These are phyloP conservation scores for Mythimna pallens DNA, from an alignment of 2,888 invertebrate species.

Conservation along the genomic window DNA sequence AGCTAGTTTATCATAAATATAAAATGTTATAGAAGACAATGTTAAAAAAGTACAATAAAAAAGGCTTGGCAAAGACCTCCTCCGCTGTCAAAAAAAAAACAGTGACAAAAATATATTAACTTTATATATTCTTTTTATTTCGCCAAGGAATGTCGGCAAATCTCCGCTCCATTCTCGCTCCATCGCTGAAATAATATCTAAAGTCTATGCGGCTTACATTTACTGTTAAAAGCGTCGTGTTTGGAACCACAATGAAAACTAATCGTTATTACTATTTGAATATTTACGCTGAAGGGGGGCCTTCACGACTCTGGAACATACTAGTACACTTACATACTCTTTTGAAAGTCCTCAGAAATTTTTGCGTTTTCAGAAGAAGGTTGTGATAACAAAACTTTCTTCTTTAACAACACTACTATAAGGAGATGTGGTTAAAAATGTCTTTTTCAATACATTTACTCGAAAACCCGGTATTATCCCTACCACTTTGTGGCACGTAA, in stretches of 20 bases:
- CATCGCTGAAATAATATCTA: constrained; percentile 15
- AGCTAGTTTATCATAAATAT: too few species aligned
- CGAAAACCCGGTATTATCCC: too few species aligned
- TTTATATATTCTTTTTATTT: not conserved
- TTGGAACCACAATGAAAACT: constrained; percentile 51
- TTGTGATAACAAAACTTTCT: too few species aligned
- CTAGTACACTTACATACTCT: not conserved
- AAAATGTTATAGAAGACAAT: too few species aligned
- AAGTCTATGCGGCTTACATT: constrained; percentile 27
- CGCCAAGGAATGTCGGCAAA: not conserved
- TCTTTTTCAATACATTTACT: too few species aligned
- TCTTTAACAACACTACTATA: too few species aligned
- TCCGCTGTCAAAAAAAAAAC: too few species aligned
- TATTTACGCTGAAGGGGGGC: constrained; percentile 30
- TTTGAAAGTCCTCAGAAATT: not conserved
- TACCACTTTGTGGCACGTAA: too few species aligned
- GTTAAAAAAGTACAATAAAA: too few species aligned
- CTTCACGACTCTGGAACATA: constrained; percentile 4
- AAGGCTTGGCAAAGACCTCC: too few species aligned
- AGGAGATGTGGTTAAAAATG: not conserved
- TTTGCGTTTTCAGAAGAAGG: not conserved
- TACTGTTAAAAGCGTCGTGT: constrained; percentile 36
- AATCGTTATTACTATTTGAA: constrained; percentile 49
- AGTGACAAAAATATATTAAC: too few species aligned
- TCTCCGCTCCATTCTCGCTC: not conserved